phyloP scores from a whole-genome alignment of 2,113 vertebrate species.

The Prochilodus magdalenae region DNA sequence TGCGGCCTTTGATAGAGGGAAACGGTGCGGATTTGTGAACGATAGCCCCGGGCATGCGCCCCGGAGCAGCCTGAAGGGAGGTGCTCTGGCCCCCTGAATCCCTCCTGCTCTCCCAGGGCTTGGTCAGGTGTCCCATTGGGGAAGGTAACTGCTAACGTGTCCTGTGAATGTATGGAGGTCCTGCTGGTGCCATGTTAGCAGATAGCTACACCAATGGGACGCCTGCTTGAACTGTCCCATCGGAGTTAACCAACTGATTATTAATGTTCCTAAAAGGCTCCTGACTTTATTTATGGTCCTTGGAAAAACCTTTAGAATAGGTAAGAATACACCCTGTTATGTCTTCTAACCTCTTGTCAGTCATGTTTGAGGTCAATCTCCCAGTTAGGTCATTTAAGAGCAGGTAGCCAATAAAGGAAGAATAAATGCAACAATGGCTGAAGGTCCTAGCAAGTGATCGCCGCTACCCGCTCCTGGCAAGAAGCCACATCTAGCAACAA shows the following conservation, averaged over 20 bases:
- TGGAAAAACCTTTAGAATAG: no score
- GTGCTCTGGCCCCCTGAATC: slow-evolving; percentile 30
- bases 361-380: no score
- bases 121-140: slow-evolving; percentile 31
- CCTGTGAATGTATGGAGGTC: not conserved
- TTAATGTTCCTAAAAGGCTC: not conserved
- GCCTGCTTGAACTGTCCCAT: not conserved
- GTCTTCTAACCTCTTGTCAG: no score
- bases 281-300: no score
- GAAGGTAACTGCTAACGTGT: not conserved
- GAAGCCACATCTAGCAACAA: no score
- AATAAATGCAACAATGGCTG: no score
- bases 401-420: no score
- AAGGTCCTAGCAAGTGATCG: no score
- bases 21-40: slow-evolving; percentile 75
- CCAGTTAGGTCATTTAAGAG: no score
- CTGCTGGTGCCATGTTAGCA: not conserved
- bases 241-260: not conserved
- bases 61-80: slow-evolving; percentile 70
- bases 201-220: not conserved
- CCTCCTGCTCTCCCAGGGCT: slow-evolving; percentile 21
- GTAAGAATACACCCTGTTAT: no score
- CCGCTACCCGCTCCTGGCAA: no score
- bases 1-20: slow-evolving; percentile 78
- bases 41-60: slow-evolving; percentile 76